phyloP scores from a whole-genome alignment of 2,113 vertebrate species.

The Dolichallabes microphthalmus region DNA sequence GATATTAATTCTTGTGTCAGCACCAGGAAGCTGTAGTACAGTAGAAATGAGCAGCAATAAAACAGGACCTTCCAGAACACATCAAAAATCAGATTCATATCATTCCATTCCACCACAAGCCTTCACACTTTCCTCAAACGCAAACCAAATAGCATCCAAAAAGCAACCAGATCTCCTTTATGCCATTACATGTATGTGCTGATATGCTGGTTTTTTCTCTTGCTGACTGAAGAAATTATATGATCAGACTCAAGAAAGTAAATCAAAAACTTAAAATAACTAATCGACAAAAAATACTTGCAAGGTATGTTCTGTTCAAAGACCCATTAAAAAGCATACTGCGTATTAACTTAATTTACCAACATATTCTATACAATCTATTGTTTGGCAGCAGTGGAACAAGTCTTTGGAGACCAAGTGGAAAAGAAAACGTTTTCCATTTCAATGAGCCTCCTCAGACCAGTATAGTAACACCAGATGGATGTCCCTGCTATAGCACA shows the following conservation, averaged over 20 bases:
- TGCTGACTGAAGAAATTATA: not conserved
- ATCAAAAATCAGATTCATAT: not conserved
- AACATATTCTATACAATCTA: constrained; percentile 25
- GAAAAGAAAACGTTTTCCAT: constrained; percentile 48
- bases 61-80: not conserved
- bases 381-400: constrained; percentile 29
- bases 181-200: constrained; percentile 16
- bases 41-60: not conserved
- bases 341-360: constrained; percentile 28
- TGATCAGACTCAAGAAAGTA: not conserved
- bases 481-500: constrained; percentile 4
- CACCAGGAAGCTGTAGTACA: not conserved
- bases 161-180: constrained; percentile 13
- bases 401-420: constrained; percentile 18
- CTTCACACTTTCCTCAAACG: not conserved
- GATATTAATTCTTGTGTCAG: not conserved
- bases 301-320: constrained; percentile 13
- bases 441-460: constrained; percentile 30
- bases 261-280: constrained; percentile 18
- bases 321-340: not conserved
- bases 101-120: not conserved
- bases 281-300: not conserved
- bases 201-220: constrained; percentile 4
- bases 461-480: constrained; percentile 42
- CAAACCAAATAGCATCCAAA: not conserved